phyloP scores from a whole-genome alignment of 2,888 invertebrate species.

The Ectemnius continuus region DNA sequence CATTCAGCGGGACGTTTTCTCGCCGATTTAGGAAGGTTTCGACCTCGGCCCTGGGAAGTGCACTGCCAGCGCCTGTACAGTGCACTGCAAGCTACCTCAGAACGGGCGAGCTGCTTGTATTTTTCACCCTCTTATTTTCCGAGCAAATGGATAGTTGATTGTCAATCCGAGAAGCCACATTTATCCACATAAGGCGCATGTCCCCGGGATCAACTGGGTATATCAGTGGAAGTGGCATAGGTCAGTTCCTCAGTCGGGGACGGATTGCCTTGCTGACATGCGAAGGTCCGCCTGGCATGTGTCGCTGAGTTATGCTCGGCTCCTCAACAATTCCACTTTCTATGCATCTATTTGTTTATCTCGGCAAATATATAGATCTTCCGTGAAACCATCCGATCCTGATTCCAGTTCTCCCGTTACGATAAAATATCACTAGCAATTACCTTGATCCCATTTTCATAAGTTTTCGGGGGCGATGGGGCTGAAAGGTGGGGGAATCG shows the following conservation, averaged over 20 bases:
- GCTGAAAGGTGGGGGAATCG: too few species aligned
- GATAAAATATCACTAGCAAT: too few species aligned
- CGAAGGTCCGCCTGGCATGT: neutral
- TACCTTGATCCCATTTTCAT: too few species aligned
- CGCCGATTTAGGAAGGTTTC: neutral
- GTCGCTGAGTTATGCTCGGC: neutral
- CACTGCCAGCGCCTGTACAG: neutral
- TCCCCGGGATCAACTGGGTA: neutral
- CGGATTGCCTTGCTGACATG: neutral
- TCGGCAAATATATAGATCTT: too few species aligned
- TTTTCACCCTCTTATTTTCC: neutral
- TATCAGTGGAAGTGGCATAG: constrained; percentile 1
- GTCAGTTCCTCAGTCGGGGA: neutral
- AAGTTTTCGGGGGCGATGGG: too few species aligned
- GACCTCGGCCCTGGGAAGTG: neutral
- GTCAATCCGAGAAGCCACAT: neutral
- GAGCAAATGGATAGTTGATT: neutral
- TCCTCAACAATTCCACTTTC: neutral
- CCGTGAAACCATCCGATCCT: too few species aligned
- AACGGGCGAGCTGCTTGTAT: neutral
- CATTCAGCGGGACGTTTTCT: neutral
- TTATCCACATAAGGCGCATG: neutral
- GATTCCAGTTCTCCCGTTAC: too few species aligned
- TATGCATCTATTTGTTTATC: too few species aligned
- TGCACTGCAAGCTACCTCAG: neutral